Evolutionary conservation across 2,888 invertebrate species (phyloP).

Genomic region (Brenthis daphne): DNA sequence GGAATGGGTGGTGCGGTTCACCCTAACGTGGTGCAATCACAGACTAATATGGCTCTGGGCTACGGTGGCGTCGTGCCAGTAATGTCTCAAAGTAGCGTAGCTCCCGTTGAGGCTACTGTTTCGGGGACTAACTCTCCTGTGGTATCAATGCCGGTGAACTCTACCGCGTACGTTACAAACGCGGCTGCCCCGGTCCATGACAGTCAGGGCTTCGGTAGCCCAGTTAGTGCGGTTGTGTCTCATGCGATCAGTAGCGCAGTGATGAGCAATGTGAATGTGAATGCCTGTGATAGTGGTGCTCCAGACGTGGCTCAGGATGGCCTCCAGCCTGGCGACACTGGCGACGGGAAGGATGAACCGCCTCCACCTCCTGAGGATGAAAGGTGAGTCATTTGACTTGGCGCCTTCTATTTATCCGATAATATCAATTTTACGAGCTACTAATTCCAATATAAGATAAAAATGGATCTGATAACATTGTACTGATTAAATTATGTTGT

Average conservation of each 20-base stretch:
- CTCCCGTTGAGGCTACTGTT: slow-evolving; percentile 71
- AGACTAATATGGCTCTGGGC: slow-evolving; percentile 74
- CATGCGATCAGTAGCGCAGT: slow-evolving; percentile 74
- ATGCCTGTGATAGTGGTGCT: slow-evolving; percentile 76
- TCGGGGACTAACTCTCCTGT: slow-evolving; percentile 80
- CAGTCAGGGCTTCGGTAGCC: slow-evolving; percentile 78
- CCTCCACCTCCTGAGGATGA: slow-evolving; percentile 73
- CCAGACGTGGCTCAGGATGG: slow-evolving; percentile 61
- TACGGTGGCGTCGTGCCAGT: slow-evolving; percentile 75
- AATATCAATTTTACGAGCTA: slow-evolving; percentile 18
- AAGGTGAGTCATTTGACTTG: slow-evolving; percentile 62
- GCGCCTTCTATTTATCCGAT: slow-evolving; percentile 15
- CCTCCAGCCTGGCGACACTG: slow-evolving; percentile 65
- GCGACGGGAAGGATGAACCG: slow-evolving; percentile 74
- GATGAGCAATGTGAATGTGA: slow-evolving; percentile 76
- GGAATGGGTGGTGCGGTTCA: slow-evolving; percentile 74
- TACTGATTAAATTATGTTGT: slow-evolving; percentile 1
- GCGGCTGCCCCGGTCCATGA: slow-evolving; percentile 67
- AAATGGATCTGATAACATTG: slow-evolving; percentile 2
- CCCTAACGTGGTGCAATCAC: slow-evolving; percentile 76
- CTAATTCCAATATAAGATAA: slow-evolving; percentile 30
- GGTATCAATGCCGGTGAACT: slow-evolving; percentile 75
- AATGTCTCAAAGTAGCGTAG: slow-evolving; percentile 78
- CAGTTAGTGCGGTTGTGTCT: slow-evolving; percentile 77
- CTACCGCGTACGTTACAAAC: slow-evolving; percentile 65